Base-by-base conservation (phyloP, 2,113 vertebrate genomes). In the Oplegnathus fasciatus region DNA sequence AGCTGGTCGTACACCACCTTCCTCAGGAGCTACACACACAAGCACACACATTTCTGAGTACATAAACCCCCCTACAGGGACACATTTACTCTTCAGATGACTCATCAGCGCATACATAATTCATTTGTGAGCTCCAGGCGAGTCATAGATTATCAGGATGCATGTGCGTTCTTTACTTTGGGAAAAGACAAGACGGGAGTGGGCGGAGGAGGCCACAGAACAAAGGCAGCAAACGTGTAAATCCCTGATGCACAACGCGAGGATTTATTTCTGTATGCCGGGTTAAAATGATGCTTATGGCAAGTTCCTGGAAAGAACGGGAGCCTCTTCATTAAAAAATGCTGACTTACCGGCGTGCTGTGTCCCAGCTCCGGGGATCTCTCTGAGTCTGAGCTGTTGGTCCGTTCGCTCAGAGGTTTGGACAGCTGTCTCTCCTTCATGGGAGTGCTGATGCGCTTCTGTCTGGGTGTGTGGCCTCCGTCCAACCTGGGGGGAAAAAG, bases 361-460 rank as follows among this genome's bases (percentile, higher is more conserved):
- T 97, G 97, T 9, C 95, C 95, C 65, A 97, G 92, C 80, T 98
- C 97, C 0, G 97, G 96, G 0, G 97, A 97, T 20, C 97, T 92
- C 90, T 98, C 97, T 0, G 97, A 97, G 94, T 98, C 97, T 0
- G 97, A 97, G 92, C 97, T 97, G 94, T 98, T 97, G 88, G 96
- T 95, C 15, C 97, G 94, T 73, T 98, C 97, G 0, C 96, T 97
- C 84, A 97, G 92, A 0, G 97, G 96, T 84, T 97, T 97, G 78
- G 96, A 96, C n/a, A 97, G 94, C 88, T 98, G 97, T 0, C 96
- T 82, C 91, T 98, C 97, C 87, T 95, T 97, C 90, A 97, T 92
- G 1, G 97, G 97, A 0, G 97, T 97, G 92, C 92, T 96, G 92
- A 92, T 94, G 61, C 97, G 96, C 86, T 96, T 97, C 91, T 96